Percentiles rank a stretch among this genome's conserved stretches.
These are phyloP conservation scores for Phaethornis superciliosus DNA, from an alignment of 2,113 vertebrate genomes.

Conservation along the genomic window DNA sequence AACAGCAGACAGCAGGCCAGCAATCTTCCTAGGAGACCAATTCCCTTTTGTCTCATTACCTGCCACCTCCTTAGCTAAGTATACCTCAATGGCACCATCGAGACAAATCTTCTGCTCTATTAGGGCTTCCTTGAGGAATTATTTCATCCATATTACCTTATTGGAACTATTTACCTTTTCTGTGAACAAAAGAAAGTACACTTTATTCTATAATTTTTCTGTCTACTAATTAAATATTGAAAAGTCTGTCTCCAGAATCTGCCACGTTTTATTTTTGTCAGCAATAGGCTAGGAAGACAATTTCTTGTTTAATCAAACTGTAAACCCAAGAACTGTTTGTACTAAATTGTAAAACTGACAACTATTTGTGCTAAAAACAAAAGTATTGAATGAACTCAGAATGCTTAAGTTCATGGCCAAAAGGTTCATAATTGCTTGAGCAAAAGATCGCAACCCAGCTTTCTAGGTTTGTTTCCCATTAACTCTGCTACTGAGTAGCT, in stretches of 20 bases:
- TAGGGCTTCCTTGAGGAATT: neutral
- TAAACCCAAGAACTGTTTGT: neutral
- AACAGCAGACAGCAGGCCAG: neutral
- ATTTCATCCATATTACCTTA: neutral
- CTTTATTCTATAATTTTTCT: neutral
- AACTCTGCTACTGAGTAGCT: neutral
- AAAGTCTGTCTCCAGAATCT: neutral
- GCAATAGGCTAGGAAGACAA: neutral
- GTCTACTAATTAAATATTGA: neutral
- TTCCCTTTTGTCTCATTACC: neutral
- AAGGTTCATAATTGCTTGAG: neutral
- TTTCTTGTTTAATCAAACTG: neutral
- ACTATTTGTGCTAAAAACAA: neutral
- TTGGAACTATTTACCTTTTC: neutral
- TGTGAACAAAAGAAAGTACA: neutral
- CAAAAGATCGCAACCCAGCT: neutral
- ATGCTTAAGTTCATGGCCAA: neutral
- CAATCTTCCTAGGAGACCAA: neutral
- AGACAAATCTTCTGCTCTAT: neutral
- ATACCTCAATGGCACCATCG: neutral
- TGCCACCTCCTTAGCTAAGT: neutral
- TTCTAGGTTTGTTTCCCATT: neutral
- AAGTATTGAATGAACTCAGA: neutral
- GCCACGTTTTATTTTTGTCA: neutral
- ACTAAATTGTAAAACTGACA: neutral